Evolutionary conservation across 2,797 vertebrate species (phyloP).

Genomic region (Lithobates sylvaticus): DNA sequence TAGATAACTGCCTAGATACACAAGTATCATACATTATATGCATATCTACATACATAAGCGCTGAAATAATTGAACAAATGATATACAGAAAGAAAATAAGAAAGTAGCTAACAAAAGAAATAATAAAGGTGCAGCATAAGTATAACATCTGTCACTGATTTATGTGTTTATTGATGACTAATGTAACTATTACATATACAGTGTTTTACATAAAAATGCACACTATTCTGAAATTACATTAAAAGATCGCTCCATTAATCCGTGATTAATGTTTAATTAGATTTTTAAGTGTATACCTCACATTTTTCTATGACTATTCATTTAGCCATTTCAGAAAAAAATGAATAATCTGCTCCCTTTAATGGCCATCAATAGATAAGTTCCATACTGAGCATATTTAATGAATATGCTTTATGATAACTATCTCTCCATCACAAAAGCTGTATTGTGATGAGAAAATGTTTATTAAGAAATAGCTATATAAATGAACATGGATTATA

Average conservation of each 20-base stretch:
- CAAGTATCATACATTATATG: not conserved
- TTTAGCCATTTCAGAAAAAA: not conserved
- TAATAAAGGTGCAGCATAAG: not conserved
- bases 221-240: not conserved
- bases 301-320: conserved; percentile 5
- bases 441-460: conserved; percentile 6
- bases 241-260: conserved; percentile 2
- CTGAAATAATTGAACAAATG: not conserved
- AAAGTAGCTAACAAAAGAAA: not conserved
- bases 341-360: not conserved
- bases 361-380: conserved; percentile 3
- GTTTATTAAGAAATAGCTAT: conserved; percentile 11
- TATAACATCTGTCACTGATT: not conserved
- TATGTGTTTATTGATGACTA: not conserved
- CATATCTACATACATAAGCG: not conserved
- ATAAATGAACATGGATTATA: conserved; percentile 17
- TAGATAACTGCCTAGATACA: not conserved
- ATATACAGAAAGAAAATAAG: not conserved
- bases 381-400: conserved; percentile 12
- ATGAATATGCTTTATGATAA: conserved; percentile 1
- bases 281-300: not conserved
- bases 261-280: conserved; percentile 1
- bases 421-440: not conserved
- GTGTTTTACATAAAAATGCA: not conserved
- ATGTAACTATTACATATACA: not conserved